Percentiles rank a stretch among this genome's conserved stretches.
Evolutionary conservation across 2,797 vertebrate genomes (phyloP).

Genomic region (Mallotus villosus): DNA sequence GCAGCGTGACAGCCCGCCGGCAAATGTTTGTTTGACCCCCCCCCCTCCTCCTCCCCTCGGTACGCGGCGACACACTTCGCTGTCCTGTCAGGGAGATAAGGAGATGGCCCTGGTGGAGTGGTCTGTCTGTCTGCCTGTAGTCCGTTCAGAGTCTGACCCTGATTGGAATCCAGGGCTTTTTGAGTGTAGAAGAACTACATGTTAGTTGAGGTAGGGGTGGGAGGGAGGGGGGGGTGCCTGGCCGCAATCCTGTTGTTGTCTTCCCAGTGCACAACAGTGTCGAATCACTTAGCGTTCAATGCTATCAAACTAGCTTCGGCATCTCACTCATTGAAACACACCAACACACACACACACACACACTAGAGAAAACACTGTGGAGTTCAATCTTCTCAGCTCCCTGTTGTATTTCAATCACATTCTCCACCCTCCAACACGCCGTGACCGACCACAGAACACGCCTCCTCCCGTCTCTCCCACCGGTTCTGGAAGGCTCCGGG

Average conservation of each 20-base stretch:
- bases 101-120: conserved; percentile 7
- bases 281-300: neutral
- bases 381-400: conserved; percentile 17
- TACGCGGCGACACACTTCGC: neutral
- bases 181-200: too few species aligned
- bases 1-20: conserved; percentile 51
- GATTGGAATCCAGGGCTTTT: neutral
- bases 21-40: conserved; percentile 75
- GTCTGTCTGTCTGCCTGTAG: neutral
- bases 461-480: conserved; percentile 17
- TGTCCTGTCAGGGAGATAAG: conserved; percentile 17
- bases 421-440: conserved; percentile 26
- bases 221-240: neutral
- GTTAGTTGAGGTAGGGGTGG: too few species aligned
- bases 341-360: too few species aligned
- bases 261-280: too few species aligned
- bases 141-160: conserved; percentile 13
- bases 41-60: neutral
- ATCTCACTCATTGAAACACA: too few species aligned
- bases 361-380: neutral
- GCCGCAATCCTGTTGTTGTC: too few species aligned
- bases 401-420: conserved; percentile 29
- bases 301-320: neutral
- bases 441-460: conserved; percentile 13
- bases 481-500: neutral